Conservation (phyloP, 2,797 vertebrate species). For the Danio jaintianensis region DNA sequence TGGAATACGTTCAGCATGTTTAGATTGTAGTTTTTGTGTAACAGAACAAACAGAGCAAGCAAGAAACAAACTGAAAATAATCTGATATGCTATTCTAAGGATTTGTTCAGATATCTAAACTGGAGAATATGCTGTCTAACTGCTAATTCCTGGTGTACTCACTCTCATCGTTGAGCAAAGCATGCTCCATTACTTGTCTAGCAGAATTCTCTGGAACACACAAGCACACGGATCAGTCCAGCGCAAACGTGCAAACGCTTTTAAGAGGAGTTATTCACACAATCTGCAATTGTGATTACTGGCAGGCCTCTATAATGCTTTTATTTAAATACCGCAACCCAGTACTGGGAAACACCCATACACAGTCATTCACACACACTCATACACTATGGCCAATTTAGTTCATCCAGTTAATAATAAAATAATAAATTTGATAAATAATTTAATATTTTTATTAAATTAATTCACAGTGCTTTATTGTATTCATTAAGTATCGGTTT, state of each 20-base stretch:
- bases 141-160: slow-evolving; percentile 77
- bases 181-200: slow-evolving; percentile 92
- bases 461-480: too few relatives aligned
- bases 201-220: slow-evolving; percentile 84
- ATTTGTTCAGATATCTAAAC: slow-evolving; percentile 24
- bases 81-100: slow-evolving; percentile 15
- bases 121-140: slow-evolving; percentile 17
- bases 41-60: slow-evolving; percentile 30
- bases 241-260: slow-evolving; percentile 47
- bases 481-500: too few relatives aligned
- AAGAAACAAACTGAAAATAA: slow-evolving; percentile 25
- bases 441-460: too few relatives aligned
- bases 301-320: background rate
- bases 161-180: slow-evolving; percentile 97
- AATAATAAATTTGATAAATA: too few relatives aligned
- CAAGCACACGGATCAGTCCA: slow-evolving; percentile 62
- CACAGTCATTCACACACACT: too few relatives aligned
- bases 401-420: too few relatives aligned
- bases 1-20: slow-evolving; percentile 29
- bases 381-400: too few relatives aligned
- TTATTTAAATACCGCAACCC: too few relatives aligned
- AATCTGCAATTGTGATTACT: slow-evolving; percentile 11
- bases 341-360: too few relatives aligned
- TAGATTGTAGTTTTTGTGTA: slow-evolving; percentile 23
- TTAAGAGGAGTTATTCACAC: slow-evolving; percentile 33